Base-by-base conservation (phyloP, 1,140 invertebrate species). In the Periplaneta americana region DNA sequence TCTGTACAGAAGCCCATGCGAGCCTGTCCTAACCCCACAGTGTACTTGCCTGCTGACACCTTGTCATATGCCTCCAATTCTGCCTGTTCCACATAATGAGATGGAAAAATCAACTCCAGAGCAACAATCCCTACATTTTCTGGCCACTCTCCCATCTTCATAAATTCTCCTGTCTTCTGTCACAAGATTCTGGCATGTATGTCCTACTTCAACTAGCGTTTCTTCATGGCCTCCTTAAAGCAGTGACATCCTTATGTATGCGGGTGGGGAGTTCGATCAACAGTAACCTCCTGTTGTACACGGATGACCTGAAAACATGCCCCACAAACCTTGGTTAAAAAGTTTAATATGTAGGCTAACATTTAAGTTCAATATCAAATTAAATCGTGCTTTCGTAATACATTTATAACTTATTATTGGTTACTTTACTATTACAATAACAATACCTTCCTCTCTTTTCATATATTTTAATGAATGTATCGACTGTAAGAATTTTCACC, bases 1-100 rank as follows among this genome's bases (percentile, higher is more conserved):
- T 99, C 98, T 22, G 96, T 94, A 87, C 98, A 99, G 88, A 99
- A 98, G 0, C 96, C 97, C 98, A 99, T 99, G 88, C 94, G 94
- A 9, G 90, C 90, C 88, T 99, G 99, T 0, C 98, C 98, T 36
- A 99, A 89, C 6, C 98, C 99, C 84, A 98, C 91, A 3, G 98
- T 99, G 87, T 99, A 99, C 90, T 99, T 99, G 85, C 98, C 93
- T 83, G 91, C 88, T 0, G 94, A 92, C 0, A 95, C 97, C 81
- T 93, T 93, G 88, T 99, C 97, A 87, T 94, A 98, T 85, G 90
- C 87, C 88, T 99, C 98, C 84, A 99, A 88, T 84, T 99, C 96
- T 0, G 89, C 91, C 91, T 99, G 98, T 83, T 98, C 96, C 1
- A 99, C 97, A 89, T 96, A 99, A 85, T 94, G 93, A 6, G 94